A percentile compares a stretch with the other conserved stretches of the same genome.
phyloP scores from a whole-genome alignment of 2,113 vertebrate species.

The Chaetorhynchus papuensis region DNA sequence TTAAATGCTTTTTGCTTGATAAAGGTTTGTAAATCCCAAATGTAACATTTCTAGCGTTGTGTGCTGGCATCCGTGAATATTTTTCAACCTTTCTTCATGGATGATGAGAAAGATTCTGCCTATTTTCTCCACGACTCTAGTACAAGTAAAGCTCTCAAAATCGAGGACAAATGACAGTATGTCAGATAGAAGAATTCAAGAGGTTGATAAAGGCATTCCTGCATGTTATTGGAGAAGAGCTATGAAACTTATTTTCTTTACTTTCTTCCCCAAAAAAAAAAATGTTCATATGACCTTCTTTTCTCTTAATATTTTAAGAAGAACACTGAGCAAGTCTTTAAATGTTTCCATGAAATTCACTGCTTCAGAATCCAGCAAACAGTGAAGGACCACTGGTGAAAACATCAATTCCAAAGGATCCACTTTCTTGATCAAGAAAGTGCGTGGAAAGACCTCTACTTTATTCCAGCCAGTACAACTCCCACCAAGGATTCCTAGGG shows the following conservation, averaged over 20 bases:
- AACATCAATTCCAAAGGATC: background rate
- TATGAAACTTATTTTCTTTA: background rate
- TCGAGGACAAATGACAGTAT: accelerated
- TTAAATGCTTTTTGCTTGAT: background rate
- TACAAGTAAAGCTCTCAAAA: background rate
- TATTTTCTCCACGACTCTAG: background rate
- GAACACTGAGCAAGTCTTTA: background rate
- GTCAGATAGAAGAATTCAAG: background rate
- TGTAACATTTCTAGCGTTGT: background rate
- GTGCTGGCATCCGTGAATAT: background rate
- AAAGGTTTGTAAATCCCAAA: background rate
- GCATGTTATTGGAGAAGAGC: background rate
- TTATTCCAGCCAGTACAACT: background rate
- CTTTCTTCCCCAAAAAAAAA: background rate
- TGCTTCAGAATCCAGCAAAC: background rate
- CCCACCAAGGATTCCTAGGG: background rate
- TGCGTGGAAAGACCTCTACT: background rate
- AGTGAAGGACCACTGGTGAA: background rate
- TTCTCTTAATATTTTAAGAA: background rate
- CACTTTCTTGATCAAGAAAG: background rate
- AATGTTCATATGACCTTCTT: accelerated
- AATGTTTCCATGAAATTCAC: background rate
- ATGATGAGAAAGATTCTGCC: background rate
- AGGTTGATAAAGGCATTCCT: background rate
- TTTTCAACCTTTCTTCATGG: background rate